Evolutionary conservation across 2,797 vertebrate genomes (phyloP).

Genomic region (Acanthurus tractus): DNA sequence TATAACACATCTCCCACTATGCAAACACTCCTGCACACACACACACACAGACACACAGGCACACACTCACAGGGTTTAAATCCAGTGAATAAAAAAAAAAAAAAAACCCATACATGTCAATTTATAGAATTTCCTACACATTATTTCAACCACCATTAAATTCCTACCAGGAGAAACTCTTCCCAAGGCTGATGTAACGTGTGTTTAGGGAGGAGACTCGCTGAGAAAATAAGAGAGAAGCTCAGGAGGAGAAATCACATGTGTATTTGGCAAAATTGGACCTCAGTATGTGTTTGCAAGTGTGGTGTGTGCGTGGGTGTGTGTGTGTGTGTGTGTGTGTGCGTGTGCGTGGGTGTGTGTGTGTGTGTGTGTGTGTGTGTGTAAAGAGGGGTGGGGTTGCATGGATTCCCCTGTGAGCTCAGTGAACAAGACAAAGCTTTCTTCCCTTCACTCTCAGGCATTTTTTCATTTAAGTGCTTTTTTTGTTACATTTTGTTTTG

Average conservation of each 20-base stretch:
- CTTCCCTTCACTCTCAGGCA: constrained; percentile 40
- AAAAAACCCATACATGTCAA: background rate
- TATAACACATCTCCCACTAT: constrained; percentile 48
- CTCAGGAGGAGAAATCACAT: constrained; percentile 24
- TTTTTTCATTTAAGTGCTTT: constrained; percentile 42
- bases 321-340: background rate
- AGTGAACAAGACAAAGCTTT: constrained; percentile 48
- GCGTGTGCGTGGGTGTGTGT: constrained; percentile 3
- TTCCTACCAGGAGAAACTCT: background rate
- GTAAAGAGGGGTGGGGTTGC: background rate
- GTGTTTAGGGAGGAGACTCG: constrained; percentile 23
- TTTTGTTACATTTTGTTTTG: constrained; percentile 28
- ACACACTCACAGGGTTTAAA: background rate
- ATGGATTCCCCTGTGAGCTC: constrained; percentile 39
- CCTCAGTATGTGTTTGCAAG: background rate
- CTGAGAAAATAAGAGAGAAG: constrained; percentile 31
- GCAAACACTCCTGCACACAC: constrained; percentile 3
- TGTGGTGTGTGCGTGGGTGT: background rate
- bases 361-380: constrained; percentile 1
- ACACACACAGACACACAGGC: background rate
- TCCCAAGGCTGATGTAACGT: constrained; percentile 54
- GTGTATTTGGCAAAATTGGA: constrained; percentile 18
- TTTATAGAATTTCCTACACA: background rate
- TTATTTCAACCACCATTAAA: constrained; percentile 13
- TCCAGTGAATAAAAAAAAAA: constrained; percentile 30